A percentile compares a stretch with the other conserved stretches of the same genome.
Evolutionary conservation across 1,140 invertebrate species (phyloP).

Genomic region (Caerostris extrusa): DNA sequence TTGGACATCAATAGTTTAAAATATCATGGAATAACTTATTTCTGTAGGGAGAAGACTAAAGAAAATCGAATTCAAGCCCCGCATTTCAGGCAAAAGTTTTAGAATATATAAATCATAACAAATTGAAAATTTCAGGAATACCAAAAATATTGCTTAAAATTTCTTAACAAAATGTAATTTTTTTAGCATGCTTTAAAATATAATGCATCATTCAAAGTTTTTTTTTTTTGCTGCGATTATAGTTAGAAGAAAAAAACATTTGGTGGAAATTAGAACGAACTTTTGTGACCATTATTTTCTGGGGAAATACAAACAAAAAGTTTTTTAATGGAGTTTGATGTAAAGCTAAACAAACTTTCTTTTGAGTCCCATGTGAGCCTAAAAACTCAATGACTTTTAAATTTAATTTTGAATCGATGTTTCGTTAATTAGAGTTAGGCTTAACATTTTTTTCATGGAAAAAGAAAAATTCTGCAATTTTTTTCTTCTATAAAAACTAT

Average conservation of each 20-base stretch:
- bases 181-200: neutral
- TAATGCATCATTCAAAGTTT: neutral
- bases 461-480: neutral
- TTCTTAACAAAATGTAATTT: no score
- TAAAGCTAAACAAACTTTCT: neutral
- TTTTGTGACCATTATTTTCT: neutral
- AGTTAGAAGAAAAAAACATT: neutral
- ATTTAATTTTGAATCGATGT: neutral
- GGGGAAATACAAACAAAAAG: neutral
- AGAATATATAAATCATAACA: no score
- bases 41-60: no score
- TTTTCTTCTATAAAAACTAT: neutral
- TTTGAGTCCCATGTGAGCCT: neutral
- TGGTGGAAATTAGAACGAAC: neutral
- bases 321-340: neutral
- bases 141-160: no score
- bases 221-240: neutral
- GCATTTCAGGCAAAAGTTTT: no score
- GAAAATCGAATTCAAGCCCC: no score
- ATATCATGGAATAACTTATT: no score
- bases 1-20: no score
- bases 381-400: neutral
- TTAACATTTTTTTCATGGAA: no score
- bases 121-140: no score
- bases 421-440: no score